Base-by-base conservation (phyloP, 2,113 vertebrate species). In the Lepisosteus oculatus region DNA sequence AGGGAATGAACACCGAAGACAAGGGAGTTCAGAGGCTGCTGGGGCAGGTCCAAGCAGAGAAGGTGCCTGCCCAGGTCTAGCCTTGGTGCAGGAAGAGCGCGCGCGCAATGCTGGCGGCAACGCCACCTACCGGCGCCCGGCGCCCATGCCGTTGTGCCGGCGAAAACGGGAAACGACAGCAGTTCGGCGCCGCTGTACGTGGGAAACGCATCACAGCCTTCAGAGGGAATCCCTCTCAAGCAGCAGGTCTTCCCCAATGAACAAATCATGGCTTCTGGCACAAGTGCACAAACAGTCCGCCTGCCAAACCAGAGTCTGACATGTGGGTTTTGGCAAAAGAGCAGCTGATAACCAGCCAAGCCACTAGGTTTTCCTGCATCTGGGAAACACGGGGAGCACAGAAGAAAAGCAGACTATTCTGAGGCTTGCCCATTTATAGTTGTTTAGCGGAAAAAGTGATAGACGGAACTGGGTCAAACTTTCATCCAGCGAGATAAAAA, bases 311-410 rank as follows among this genome's bases (percentile, higher is more conserved):
- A 80, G 68, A 65, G 76, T 54, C 77, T 75, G 78, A 83, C 79
- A 80, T 76, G 82, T 83, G 76, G 76, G 76, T 81, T 88, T 86
- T 90, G 86, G 87, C 88, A 88, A 72, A 76, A 66, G 71, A 80
- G 73, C 86, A 87, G 83, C 71, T 92, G 89, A 91, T 80, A 73
- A 61, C 6, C 3, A 67, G 87, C 88, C 88, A 91, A 90, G 72
- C 83, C 78, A 76, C 72, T 47, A 29, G 6, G 17, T 43, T 68
- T 62, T 47, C 17, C 72, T 44, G 43, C 65, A 67, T 54, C 65
- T 54, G 65, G 64, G 64, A 69, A 73, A 55, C 56, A 61, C 44
- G 43, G 61, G 54, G 47, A 12, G 45, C 47, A 8, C 8, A 47
- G 29, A 57, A 14, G 43, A 12, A 6, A 51, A 6, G 29, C 9